Conservation (phyloP, 53 echinoderm and acorn worm species). For the Hippasteria phrygiana region DNA sequence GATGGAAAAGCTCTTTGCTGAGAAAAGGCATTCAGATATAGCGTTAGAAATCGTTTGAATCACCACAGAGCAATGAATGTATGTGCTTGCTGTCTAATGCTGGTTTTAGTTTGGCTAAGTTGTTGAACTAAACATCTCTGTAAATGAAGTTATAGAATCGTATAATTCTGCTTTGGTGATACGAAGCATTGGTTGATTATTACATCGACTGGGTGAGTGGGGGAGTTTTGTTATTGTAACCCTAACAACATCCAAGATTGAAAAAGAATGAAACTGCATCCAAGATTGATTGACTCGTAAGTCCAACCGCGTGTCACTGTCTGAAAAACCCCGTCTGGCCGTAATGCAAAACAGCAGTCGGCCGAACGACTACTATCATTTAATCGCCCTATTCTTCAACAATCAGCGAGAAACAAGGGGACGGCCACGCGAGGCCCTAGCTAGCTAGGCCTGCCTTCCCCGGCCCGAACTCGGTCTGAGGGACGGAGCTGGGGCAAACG, state of each 20-base stretch:
- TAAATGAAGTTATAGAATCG: not conserved
- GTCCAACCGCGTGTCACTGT: not conserved
- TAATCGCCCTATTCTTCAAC: not conserved
- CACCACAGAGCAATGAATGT: no score
- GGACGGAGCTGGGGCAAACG: not conserved
- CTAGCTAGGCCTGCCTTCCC: not conserved
- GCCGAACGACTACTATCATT: not conserved
- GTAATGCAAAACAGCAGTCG: not conserved
- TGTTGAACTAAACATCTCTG: no score
- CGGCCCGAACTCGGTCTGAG: not conserved
- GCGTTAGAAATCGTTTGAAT: no score
- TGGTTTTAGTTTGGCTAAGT: no score
- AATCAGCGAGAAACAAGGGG: not conserved
- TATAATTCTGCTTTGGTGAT: not conserved
- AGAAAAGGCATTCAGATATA: no score
- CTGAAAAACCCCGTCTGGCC: not conserved
- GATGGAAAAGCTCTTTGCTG: no score
- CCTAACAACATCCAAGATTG: not conserved
- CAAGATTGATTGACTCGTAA: not conserved
- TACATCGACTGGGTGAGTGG: no score
- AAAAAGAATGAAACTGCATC: no score
- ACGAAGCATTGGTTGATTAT: no score
- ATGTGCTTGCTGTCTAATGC: no score
- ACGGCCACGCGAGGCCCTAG: not conserved
- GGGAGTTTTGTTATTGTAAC: slow-evolving; percentile 12